Percentiles rank a stretch among this genome's conserved stretches.
These are phyloP conservation scores for Mesoligia furuncula DNA, from an alignment of 2,888 invertebrate genomes.

Conservation along the genomic window DNA sequence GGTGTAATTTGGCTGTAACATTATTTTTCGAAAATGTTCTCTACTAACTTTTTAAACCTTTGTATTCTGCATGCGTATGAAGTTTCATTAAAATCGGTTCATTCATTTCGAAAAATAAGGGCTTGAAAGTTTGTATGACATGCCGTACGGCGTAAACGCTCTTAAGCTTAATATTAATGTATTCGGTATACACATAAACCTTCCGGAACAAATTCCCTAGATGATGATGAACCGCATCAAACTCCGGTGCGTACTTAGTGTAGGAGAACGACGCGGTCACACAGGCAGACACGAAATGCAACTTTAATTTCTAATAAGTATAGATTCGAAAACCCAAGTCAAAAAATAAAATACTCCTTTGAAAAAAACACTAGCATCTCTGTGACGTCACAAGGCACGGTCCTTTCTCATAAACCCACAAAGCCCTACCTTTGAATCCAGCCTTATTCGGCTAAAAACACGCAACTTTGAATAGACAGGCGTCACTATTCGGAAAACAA, in stretches of 20 bases:
- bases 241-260: background rate
- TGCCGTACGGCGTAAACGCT: no score
- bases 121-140: no score
- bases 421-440: conserved; percentile 42
- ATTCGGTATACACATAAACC: background rate
- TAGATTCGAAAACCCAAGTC: background rate
- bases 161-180: background rate
- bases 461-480: conserved; percentile 65
- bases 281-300: background rate
- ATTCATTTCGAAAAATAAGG: no score
- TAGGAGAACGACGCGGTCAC: background rate
- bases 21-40: no score
- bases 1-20: no score
- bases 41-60: no score
- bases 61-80: no score
- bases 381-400: conserved; percentile 1
- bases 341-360: background rate
- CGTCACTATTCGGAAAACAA: conserved; percentile 68
- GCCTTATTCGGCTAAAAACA: conserved; percentile 46
- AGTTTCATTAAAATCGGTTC: no score
- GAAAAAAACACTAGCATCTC: background rate
- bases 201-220: background rate
- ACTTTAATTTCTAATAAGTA: background rate
- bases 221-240: background rate
- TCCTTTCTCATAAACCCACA: conserved; percentile 5